phyloP scores from a whole-genome alignment of 2,888 invertebrate genomes.

The Amphipoea oculea region DNA sequence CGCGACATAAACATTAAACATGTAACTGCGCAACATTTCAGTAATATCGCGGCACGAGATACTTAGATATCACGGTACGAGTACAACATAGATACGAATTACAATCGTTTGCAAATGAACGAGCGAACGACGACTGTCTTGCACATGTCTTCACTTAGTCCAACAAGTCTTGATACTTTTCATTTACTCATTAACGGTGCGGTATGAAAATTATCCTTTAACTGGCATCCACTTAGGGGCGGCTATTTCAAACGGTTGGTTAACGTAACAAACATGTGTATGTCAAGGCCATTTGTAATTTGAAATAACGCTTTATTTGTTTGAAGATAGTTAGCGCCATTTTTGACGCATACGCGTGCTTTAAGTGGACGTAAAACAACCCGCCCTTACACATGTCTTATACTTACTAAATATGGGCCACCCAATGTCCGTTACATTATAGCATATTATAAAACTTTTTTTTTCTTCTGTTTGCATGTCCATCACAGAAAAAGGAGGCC shows the following conservation, averaged over 20 bases:
- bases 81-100: slow-evolving; percentile 74
- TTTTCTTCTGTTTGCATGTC: not conserved
- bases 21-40: slow-evolving; percentile 61
- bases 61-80: slow-evolving; percentile 39
- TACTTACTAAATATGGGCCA: not conserved
- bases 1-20: slow-evolving; percentile 51
- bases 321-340: no score
- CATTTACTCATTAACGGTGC: not conserved
- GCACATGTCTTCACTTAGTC: slow-evolving; percentile 80
- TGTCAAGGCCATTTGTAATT: no score
- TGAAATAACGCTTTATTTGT: no score
- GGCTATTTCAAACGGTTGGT: not conserved
- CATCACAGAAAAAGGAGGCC: not conserved
- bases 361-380: no score
- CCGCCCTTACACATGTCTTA: no score
- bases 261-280: no score
- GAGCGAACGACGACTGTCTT: slow-evolving; percentile 82
- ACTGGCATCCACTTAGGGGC: no score
- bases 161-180: slow-evolving; percentile 75
- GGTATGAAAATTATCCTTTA: not conserved
- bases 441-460: not conserved
- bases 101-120: slow-evolving; percentile 87
- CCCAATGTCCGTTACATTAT: not conserved
- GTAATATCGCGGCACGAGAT: slow-evolving; percentile 55
- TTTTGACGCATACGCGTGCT: no score